These are phyloP conservation scores for Marmota monax DNA, from an alignment of 2,113 vertebrate genomes.

Conservation along the genomic window DNA sequence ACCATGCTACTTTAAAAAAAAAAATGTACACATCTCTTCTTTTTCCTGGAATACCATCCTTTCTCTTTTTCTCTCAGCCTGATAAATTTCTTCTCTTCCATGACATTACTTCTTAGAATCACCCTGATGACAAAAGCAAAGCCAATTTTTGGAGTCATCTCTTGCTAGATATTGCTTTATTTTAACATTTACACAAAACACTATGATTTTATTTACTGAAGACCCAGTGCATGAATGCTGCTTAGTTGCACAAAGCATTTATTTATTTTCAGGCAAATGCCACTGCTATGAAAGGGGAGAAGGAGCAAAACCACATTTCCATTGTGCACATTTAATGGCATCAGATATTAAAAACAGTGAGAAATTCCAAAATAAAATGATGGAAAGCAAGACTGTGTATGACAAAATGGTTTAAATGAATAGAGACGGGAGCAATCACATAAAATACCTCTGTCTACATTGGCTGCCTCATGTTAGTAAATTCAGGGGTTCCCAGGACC, in stretches of 20 bases:
- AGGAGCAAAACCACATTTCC: background rate
- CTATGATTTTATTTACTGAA: background rate
- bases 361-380: background rate
- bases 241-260: background rate
- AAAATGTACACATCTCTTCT: background rate
- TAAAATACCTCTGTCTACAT: fast-evolving
- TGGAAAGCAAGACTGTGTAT: background rate
- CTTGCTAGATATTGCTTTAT: background rate
- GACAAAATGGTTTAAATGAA: background rate
- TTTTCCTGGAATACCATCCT: background rate
- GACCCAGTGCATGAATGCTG: background rate
- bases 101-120: background rate
- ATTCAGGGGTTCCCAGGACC: background rate
- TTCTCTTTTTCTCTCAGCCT: background rate
- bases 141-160: background rate
- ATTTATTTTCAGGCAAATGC: constrained; percentile 31
- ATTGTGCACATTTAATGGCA: background rate
- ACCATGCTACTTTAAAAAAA: too few species aligned
- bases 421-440: background rate
- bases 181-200: background rate
- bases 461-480: background rate
- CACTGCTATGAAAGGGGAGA: background rate
- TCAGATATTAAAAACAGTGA: background rate
- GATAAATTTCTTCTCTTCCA: background rate
- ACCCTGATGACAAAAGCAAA: background rate